These are phyloP conservation scores for Conus betulinus DNA, from an alignment of 1,140 invertebrate genomes.

Conservation along the genomic window DNA sequence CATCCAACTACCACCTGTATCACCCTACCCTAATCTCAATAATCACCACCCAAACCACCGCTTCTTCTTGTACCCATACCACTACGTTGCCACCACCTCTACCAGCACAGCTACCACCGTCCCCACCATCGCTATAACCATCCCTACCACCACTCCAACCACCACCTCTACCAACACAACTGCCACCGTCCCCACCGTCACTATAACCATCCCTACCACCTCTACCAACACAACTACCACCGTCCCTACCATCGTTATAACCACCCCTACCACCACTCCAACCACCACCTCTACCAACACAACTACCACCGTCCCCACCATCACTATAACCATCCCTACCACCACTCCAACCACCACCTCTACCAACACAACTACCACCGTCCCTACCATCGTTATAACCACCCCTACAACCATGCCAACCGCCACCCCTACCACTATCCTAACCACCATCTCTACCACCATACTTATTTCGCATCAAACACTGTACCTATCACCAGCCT, in stretches of 20 bases:
- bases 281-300: background rate
- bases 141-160: no score
- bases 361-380: no score
- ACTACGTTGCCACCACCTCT: background rate
- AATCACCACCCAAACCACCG: no score
- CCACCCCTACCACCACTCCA: background rate
- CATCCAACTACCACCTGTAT: no score
- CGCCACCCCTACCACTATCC: background rate
- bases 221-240: background rate
- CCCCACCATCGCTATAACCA: no score
- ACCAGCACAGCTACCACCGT: no score
- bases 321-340: no score
- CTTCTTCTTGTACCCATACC: no score
- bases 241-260: constrained; percentile 19
- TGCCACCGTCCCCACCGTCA: constrained; percentile 24
- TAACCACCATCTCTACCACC: background rate
- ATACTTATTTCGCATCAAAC: background rate
- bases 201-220: background rate
- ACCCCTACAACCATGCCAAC: background rate
- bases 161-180: background rate
- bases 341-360: no score
- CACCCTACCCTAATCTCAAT: no score
- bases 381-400: background rate
- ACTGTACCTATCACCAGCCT: no score
- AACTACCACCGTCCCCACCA: no score